Conservation (phyloP, 1,140 invertebrate species). For the Teleopsis dalmanni region DNA sequence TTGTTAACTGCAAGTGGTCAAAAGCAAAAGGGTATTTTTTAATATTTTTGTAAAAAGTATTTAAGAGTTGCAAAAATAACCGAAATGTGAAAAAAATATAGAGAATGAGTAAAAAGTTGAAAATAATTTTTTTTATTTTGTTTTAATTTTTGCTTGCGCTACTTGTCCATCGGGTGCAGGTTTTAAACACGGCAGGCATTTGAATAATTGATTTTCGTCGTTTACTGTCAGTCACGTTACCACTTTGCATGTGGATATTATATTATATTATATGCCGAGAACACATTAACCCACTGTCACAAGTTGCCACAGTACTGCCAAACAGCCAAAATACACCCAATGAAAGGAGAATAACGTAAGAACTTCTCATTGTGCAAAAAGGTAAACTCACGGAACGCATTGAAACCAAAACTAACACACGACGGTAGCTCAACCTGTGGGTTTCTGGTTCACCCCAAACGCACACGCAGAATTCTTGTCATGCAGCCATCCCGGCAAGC, state of each 20-base stretch:
- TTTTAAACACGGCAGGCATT: neutral
- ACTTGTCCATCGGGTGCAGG: neutral
- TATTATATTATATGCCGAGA: slow-evolving; percentile 15
- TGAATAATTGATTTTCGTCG: slow-evolving; percentile 6
- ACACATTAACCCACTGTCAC: slow-evolving; percentile 28
- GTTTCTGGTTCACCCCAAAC: too few species aligned
- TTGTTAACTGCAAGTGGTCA: slow-evolving; percentile 21
- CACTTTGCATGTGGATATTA: slow-evolving; percentile 23
- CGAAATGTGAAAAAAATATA: neutral
- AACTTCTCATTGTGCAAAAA: too few species aligned
- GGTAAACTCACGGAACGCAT: too few species aligned
- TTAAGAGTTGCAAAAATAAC: too few species aligned
- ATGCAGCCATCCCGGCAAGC: too few species aligned
- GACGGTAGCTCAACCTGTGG: too few species aligned
- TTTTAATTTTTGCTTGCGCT: neutral
- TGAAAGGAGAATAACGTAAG: too few species aligned
- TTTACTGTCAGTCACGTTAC: slow-evolving; percentile 25
- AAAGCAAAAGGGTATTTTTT: neutral
- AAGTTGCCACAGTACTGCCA: slow-evolving; percentile 16
- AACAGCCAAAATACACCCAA: too few species aligned
- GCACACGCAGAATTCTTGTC: too few species aligned
- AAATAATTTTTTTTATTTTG: neutral
- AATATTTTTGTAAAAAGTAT: neutral
- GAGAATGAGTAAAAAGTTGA: neutral
- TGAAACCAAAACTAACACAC: too few species aligned